Evolutionary conservation across 1,140 invertebrate genomes (phyloP).

Genomic region (Drosophila takahashii): DNA sequence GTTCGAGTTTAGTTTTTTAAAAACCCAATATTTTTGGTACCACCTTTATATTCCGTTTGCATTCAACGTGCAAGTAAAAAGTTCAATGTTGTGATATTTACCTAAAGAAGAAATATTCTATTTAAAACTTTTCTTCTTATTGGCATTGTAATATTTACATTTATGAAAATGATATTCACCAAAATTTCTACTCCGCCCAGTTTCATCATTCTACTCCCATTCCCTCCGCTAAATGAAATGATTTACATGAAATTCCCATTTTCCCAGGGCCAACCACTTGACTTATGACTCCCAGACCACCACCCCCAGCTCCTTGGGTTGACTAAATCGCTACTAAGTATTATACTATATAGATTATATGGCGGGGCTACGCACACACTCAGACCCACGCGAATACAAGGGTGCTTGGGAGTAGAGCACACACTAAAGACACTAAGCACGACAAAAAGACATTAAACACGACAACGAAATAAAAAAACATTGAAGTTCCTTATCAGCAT

Average conservation of each 20-base stretch:
- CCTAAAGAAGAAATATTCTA: background rate
- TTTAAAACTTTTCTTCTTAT: too few relatives aligned
- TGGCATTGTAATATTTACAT: too few relatives aligned
- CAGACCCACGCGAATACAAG: constrained; percentile 23
- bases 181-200: background rate
- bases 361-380: constrained; percentile 48
- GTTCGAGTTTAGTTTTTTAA: too few relatives aligned
- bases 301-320: background rate
- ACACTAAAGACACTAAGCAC: constrained; percentile 84
- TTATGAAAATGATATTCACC: background rate
- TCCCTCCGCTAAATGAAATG: constrained; percentile 15
- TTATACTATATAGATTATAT: constrained; percentile 79
- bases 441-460: constrained; percentile 85
- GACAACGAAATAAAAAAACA: constrained; percentile 84
- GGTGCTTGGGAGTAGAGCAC: constrained; percentile 11
- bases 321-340: constrained; percentile 66
- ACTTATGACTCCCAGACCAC: constrained; percentile 21
- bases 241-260: constrained; percentile 50
- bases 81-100: background rate
- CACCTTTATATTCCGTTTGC: too few relatives aligned
- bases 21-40: too few relatives aligned
- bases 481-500: constrained; percentile 84
- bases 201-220: background rate
- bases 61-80: too few relatives aligned
- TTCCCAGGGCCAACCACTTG: constrained; percentile 51